Evolutionary conservation across 2,888 invertebrate genomes (phyloP).

Genomic region (Epicampocera succincta): DNA sequence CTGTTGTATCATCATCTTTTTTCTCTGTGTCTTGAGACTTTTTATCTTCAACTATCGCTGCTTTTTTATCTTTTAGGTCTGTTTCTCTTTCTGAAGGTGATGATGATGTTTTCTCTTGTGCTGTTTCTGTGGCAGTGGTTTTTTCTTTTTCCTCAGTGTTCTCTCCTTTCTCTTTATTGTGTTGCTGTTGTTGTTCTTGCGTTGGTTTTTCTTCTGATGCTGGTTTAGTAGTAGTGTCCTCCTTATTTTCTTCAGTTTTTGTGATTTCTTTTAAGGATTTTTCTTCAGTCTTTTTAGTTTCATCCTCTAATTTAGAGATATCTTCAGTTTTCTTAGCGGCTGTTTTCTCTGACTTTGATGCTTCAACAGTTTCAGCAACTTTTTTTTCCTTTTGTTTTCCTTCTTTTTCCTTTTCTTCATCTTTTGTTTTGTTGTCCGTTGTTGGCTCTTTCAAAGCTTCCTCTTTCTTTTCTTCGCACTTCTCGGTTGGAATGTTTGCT

Average conservation of each 20-base stretch:
- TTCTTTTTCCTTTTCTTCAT: background rate
- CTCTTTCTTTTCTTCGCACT: constrained; percentile 25
- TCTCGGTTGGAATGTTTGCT: constrained; percentile 53
- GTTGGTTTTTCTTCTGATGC: constrained; percentile 1
- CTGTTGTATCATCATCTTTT: constrained; percentile 34
- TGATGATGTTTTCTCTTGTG: background rate
- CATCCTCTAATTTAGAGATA: constrained; percentile 49
- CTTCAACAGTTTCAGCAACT: background rate
- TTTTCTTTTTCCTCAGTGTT: constrained; percentile 35
- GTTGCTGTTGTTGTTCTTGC: constrained; percentile 72
- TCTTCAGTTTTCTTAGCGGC: constrained; percentile 24
- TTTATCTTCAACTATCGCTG: constrained; percentile 27
- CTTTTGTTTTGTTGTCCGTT: constrained; percentile 23
- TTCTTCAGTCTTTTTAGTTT: constrained; percentile 72
- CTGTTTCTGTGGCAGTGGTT: constrained; percentile 35
- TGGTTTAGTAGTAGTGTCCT: constrained; percentile 1
- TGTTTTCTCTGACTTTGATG: constrained; percentile 44
- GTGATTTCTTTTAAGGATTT: constrained; percentile 47
- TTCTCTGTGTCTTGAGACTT: constrained; percentile 58
- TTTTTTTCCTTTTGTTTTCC: background rate
- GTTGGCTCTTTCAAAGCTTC: constrained; percentile 12
- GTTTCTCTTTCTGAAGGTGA: constrained; percentile 19
- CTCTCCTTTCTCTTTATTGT: constrained; percentile 71
- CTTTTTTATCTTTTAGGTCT: constrained; percentile 33
- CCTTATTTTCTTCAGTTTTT: constrained; percentile 25